phyloP scores from a whole-genome alignment of 2,113 vertebrate species.

The Silurus meridionalis region DNA sequence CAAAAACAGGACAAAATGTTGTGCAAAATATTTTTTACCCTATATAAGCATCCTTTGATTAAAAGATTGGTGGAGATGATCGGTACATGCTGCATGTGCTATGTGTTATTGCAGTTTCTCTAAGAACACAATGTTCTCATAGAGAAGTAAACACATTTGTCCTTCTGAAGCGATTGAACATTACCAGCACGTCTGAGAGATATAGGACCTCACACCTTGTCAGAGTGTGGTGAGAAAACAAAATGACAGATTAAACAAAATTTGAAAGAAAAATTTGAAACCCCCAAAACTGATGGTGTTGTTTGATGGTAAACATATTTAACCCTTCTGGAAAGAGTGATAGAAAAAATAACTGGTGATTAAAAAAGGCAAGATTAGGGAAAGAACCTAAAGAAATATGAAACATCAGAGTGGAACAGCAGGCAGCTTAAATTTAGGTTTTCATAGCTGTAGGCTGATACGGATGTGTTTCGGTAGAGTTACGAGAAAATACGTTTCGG shows the following conservation, averaged over 20 bases:
- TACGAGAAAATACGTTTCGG: background rate
- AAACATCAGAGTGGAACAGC: conserved; percentile 5
- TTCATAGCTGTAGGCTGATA: background rate
- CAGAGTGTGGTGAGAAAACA: background rate
- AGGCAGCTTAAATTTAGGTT: background rate
- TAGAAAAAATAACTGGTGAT: background rate
- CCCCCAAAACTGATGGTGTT: background rate
- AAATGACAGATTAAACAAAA: background rate
- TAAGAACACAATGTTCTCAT: conserved; percentile 17
- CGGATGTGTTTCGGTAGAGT: background rate
- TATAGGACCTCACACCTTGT: background rate
- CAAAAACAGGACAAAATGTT: background rate
- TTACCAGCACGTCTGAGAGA: background rate
- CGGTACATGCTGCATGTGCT: background rate
- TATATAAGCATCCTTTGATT: background rate
- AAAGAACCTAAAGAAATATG: conserved; percentile 13
- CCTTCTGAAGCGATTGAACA: background rate
- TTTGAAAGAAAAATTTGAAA: background rate
- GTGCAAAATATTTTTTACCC: background rate
- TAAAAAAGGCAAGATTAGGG: background rate
- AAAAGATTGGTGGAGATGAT: background rate
- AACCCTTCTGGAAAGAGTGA: background rate
- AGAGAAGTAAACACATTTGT: background rate
- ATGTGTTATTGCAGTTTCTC: background rate
- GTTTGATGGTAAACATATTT: background rate